A percentile compares a stretch with the other conserved stretches of the same genome.
Conservation (phyloP, 2,113 vertebrate species). For the Hyperoodon ampullatus region DNA sequence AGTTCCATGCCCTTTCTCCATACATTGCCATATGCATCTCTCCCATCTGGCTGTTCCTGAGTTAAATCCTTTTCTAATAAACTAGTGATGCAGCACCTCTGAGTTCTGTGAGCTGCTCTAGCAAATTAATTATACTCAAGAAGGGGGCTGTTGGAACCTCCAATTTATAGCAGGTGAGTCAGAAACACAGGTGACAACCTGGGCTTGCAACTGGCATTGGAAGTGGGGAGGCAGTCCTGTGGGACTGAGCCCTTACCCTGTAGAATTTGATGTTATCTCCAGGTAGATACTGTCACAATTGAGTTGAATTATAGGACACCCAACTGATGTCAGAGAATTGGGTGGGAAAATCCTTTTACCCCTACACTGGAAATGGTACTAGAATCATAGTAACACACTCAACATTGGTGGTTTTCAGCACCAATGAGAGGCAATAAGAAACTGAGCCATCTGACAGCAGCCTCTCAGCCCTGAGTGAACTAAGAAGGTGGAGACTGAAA, state of each 20-base stretch:
- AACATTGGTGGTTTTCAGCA: not conserved
- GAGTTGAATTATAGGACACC: not conserved
- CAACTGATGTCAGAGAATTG: not conserved
- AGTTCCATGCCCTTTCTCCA: not conserved
- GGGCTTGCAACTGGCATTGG: not conserved
- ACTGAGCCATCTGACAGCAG: not conserved
- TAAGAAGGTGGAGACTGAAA: not conserved
- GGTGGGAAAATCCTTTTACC: not conserved
- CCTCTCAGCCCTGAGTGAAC: not conserved
- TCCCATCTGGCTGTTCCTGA: not conserved
- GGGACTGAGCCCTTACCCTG: not conserved
- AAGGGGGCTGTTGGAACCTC: not conserved
- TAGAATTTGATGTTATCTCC: not conserved
- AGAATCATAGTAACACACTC: not conserved
- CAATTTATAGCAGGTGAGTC: not conserved
- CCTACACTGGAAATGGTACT: not conserved
- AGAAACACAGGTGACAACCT: not conserved
- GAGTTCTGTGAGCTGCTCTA: not conserved
- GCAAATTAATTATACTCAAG: not conserved
- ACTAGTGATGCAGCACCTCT: not conserved
- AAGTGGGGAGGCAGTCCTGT: not conserved
- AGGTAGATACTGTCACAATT: not conserved
- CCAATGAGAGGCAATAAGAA: not conserved
- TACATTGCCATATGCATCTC: not conserved
- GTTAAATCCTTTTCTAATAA: not conserved